Evolutionary conservation across 1,140 invertebrate genomes (phyloP).

Genomic region (Schlechtendalia chinensis): DNA sequence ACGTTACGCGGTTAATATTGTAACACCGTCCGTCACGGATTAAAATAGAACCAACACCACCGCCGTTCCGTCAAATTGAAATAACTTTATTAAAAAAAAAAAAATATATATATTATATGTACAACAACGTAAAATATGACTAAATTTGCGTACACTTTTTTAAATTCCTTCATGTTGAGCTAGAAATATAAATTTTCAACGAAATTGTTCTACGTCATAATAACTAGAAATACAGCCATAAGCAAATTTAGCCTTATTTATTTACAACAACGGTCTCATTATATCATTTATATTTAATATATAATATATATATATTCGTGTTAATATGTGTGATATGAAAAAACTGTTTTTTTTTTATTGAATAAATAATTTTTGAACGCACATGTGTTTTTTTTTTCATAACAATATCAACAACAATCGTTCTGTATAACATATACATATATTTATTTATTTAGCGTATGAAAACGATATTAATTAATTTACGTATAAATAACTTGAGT

Average conservation of each 20-base stretch:
- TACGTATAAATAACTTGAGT: neutral
- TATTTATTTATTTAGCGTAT: neutral
- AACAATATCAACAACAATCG: neutral
- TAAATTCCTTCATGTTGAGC: conserved; percentile 12
- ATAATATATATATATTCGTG: neutral
- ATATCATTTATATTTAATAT: neutral
- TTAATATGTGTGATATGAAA: too few relatives aligned
- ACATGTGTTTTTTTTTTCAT: neutral
- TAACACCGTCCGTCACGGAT: too few relatives aligned
- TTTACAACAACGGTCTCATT: neutral
- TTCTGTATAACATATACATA: neutral
- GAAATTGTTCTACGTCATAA: conserved; percentile 1
- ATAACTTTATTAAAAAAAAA: conserved; percentile 36
- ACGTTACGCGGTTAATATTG: too few relatives aligned
- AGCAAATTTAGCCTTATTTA: conserved; percentile 8
- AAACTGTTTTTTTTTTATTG: neutral
- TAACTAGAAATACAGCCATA: conserved; percentile 4
- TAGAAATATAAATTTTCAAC: conserved; percentile 18
- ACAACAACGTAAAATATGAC: conserved; percentile 21
- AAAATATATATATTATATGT: neutral
- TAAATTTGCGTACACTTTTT: conserved; percentile 2
- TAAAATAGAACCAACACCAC: too few relatives aligned
- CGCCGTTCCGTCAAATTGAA: neutral
- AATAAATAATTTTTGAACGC: conserved; percentile 16
- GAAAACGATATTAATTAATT: conserved; percentile 13